Evolutionary conservation across 2,888 invertebrate species (phyloP).

Genomic region (Dynastes hyllus): DNA sequence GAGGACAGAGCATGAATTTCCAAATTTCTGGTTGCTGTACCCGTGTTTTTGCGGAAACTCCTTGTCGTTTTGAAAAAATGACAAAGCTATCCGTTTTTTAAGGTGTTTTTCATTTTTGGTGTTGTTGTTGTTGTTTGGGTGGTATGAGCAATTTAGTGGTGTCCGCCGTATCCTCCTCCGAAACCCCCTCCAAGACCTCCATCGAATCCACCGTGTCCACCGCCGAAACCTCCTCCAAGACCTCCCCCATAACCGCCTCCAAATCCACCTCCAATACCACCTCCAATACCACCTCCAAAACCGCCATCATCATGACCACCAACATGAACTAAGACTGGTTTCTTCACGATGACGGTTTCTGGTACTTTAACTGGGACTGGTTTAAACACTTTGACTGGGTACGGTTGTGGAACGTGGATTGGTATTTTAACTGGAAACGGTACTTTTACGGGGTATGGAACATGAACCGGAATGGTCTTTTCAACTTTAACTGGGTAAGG

Average conservation of each 20-base stretch:
- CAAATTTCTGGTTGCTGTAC: slow-evolving; percentile 42
- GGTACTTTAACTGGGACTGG: slow-evolving; percentile 50
- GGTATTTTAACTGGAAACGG: slow-evolving; percentile 52
- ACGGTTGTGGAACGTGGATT: slow-evolving; percentile 50
- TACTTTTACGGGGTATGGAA: slow-evolving; percentile 49
- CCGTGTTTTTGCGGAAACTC: slow-evolving; percentile 39
- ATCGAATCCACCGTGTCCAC: slow-evolving; percentile 46
- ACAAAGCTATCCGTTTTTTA: slow-evolving; percentile 45
- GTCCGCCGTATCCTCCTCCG: slow-evolving; percentile 45
- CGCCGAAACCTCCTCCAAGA: slow-evolving; percentile 29
- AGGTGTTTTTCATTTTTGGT: too few species aligned
- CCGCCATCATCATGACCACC: slow-evolving; percentile 46
- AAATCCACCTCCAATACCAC: slow-evolving; percentile 33
- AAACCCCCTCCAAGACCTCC: slow-evolving; percentile 44
- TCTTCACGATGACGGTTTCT: slow-evolving; percentile 50
- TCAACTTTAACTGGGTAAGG: slow-evolving; percentile 51
- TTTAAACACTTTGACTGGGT: slow-evolving; percentile 52
- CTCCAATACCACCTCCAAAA: slow-evolving; percentile 40
- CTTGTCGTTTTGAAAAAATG: slow-evolving; percentile 21
- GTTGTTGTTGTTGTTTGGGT: not conserved
- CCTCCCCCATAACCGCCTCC: slow-evolving; percentile 34
- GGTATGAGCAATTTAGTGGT: slow-evolving; percentile 26
- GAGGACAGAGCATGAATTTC: slow-evolving; percentile 23
- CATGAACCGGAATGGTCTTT: slow-evolving; percentile 49
- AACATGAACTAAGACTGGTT: slow-evolving; percentile 50